phyloP scores from a whole-genome alignment of 2,113 vertebrate species.

The Albula goreensis region DNA sequence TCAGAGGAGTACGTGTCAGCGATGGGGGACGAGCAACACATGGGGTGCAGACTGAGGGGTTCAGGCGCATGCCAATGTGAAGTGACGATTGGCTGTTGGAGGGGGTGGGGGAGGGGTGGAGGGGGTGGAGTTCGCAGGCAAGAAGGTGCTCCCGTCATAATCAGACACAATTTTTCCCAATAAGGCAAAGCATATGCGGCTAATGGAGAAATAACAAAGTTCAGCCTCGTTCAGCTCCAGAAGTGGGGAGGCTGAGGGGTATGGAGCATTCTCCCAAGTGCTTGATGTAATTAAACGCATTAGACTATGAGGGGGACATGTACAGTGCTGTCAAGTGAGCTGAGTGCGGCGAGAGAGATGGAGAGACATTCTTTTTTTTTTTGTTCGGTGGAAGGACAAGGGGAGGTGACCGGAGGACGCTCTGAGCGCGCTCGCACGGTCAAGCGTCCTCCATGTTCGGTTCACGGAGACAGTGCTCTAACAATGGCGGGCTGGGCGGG shows the following conservation, averaged over 20 bases:
- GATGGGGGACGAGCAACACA: slow-evolving; percentile 31
- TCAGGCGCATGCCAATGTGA: slow-evolving; percentile 36
- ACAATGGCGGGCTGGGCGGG: slow-evolving; percentile 22
- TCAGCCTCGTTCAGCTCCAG: slow-evolving; percentile 41
- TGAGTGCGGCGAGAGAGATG: slow-evolving; percentile 40
- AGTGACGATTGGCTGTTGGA: slow-evolving; percentile 29
- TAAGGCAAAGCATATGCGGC: slow-evolving; percentile 55
- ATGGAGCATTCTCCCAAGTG: slow-evolving; percentile 40
- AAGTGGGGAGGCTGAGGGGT: slow-evolving; percentile 25
- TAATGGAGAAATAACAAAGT: slow-evolving; percentile 61
- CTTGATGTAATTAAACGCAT: slow-evolving; percentile 36
- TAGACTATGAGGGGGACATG: slow-evolving; percentile 22
- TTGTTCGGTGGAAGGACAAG: slow-evolving; percentile 38
- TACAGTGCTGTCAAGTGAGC: slow-evolving; percentile 35
- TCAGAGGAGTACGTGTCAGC: slow-evolving; percentile 17
- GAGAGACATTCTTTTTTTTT: slow-evolving; percentile 34
- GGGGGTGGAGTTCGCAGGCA: slow-evolving; percentile 15
- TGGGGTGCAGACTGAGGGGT: slow-evolving; percentile 26
- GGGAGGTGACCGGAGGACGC: slow-evolving; percentile 18
- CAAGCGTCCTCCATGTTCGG: neutral
- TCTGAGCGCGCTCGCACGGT: neutral
- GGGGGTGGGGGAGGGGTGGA: slow-evolving; percentile 13
- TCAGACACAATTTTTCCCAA: slow-evolving; percentile 41
- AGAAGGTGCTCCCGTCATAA: slow-evolving; percentile 48
- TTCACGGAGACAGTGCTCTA: neutral